Percentiles rank a stretch among this genome's conserved stretches.
These are phyloP conservation scores for Apostichopus parvimensis DNA, from an alignment of 35 echinoderm and acorn worm species.

Conservation along the genomic window DNA sequence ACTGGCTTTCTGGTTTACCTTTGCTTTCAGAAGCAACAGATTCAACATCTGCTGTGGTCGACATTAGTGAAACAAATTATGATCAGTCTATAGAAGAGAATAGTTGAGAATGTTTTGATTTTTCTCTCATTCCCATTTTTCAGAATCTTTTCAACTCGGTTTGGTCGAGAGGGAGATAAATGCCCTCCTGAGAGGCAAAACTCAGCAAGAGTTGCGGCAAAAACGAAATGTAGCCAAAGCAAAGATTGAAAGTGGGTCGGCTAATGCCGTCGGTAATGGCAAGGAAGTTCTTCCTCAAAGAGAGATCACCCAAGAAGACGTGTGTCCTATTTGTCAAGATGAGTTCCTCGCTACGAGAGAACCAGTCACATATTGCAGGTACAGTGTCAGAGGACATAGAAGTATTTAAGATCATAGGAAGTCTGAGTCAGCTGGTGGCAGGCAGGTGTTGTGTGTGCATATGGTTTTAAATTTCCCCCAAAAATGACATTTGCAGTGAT, in stretches of 20 bases:
- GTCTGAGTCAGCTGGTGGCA: too few species aligned
- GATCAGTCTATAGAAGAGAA: too few species aligned
- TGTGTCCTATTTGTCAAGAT: conserved; percentile 97
- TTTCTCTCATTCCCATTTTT: neutral
- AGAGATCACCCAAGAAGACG: conserved; percentile 89
- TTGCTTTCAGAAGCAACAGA: too few species aligned
- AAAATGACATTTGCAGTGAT: too few species aligned
- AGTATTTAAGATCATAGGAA: too few species aligned
- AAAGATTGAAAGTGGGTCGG: neutral
- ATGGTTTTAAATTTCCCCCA: too few species aligned
- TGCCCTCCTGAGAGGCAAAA: conserved; percentile 79
- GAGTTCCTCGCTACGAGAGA: conserved; percentile 82
- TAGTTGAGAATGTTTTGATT: too few species aligned
- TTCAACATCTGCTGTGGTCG: too few species aligned
- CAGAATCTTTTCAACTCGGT: conserved; percentile 87
- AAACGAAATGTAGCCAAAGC: conserved; percentile 21
- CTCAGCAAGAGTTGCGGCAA: conserved; percentile 46
- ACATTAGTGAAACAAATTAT: too few species aligned
- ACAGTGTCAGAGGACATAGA: conserved; percentile 1
- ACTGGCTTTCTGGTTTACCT: too few species aligned
- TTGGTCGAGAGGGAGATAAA: conserved; percentile 96
- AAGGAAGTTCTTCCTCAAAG: conserved; percentile 74
- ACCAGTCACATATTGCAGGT: conserved; percentile 98
- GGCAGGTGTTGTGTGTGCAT: too few species aligned
- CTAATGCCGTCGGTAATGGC: conserved; percentile 6